Conservation (phyloP, 2,888 invertebrate species). For the Ochlodes sylvanus region DNA sequence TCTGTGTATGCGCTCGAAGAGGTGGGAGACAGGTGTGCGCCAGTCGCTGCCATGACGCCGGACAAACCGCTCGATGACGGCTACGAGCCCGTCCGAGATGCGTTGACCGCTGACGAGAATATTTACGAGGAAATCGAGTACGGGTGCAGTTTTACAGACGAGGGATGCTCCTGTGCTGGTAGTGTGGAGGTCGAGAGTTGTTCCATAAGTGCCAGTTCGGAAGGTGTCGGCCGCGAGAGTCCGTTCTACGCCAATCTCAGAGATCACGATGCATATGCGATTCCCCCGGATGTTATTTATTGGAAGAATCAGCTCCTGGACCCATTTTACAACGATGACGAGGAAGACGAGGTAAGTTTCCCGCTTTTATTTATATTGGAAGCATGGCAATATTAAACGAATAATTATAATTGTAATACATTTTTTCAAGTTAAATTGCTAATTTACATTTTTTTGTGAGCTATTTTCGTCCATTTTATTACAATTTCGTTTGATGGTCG, state of each 20-base stretch:
- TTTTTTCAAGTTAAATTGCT: no score
- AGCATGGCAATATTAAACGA: no score
- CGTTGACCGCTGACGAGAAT: slow-evolving; percentile 74
- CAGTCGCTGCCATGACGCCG: slow-evolving; percentile 77
- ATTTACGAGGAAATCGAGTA: slow-evolving; percentile 81
- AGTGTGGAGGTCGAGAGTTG: slow-evolving; percentile 80
- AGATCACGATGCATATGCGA: slow-evolving; percentile 78
- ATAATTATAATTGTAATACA: no score
- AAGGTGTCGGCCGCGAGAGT: slow-evolving; percentile 73
- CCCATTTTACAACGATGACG: slow-evolving; percentile 82
- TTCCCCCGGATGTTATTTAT: slow-evolving; percentile 79
- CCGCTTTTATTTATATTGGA: background rate
- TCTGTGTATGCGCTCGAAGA: slow-evolving; percentile 72
- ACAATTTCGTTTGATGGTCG: no score
- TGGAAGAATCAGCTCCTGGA: slow-evolving; percentile 82
- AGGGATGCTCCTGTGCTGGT: slow-evolving; percentile 77
- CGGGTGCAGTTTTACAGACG: slow-evolving; percentile 72
- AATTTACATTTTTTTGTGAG: no score
- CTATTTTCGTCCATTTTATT: no score
- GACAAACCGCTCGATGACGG: slow-evolving; percentile 76
- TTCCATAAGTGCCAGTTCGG: slow-evolving; percentile 77
- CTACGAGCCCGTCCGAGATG: slow-evolving; percentile 78
- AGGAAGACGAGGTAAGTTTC: slow-evolving; percentile 80
- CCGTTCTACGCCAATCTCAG: slow-evolving; percentile 77
- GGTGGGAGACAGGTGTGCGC: slow-evolving; percentile 79